Base-by-base conservation (phyloP, 1,140 invertebrate species). In the Macrosteles quadrilineatus region DNA sequence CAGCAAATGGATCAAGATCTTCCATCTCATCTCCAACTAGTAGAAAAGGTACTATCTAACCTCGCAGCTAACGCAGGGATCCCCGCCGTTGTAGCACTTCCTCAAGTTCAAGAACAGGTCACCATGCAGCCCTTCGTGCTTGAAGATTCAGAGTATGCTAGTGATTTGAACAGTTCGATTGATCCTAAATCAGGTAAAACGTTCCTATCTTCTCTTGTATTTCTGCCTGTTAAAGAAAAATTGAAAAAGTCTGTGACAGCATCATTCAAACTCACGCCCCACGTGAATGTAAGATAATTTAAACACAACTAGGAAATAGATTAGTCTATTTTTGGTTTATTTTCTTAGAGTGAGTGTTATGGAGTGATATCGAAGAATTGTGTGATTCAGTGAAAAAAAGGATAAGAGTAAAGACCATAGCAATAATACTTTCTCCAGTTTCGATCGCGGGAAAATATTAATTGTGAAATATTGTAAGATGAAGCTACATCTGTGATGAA, bases 211-310 rank as follows among this genome's bases (percentile, higher is more conserved):
- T 93, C 95, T 67, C 83, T 97, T 68, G 93, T 97, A 77, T 95
- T 95, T 82, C 85, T 97, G 78, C 95, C 96, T 47, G 95, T 97
- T 68, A 88, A 90, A 73, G 88, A 92, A 73, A 89, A 92, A 78
- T 86, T 96, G 72, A 89, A 86, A 74, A 87, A 89, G 76, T 87
- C 89, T 69, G 85, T 95, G 74, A 94, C 92, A 69, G 89, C 95
- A 67, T 95, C 94, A 78, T 96, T 97, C 80, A 94, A 89, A 74
- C 88, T 98, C 64, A 96, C 92, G 76, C 95, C 95, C 71, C n/a
- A 92, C 94, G 83, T 95, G 59, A 63, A 63, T 63, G 31, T 63
- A 31, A 50, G 47, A 50, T 50, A 50, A 11, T 9, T 50, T 50
- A 50, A 50, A 50, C 4, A n/a, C 4, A 50, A 50, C 47, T 50